Evolutionary conservation across 2,797 vertebrate species (phyloP), one percentile per base, ranked within the genome.

Genomic region (Rhynchotus rufescens): DNA sequence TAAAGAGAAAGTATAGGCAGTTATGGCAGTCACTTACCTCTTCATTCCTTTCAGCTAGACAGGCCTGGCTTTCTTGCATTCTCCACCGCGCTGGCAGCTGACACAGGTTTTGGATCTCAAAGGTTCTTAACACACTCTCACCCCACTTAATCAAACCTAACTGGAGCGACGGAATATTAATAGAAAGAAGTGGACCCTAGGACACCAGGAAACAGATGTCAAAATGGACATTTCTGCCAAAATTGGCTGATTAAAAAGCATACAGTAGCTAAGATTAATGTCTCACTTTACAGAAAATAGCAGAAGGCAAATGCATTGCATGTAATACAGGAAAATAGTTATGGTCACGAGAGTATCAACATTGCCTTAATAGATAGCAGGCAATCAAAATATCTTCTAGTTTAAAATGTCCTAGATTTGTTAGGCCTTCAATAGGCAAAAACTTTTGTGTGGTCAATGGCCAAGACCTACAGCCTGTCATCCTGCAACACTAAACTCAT

Each of bases 41-140:
- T 91, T 97, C 95, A 1, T 61, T 88, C 84, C 97, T 96, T 57
- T 97, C 96, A 16, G 83, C 59, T 9, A 98, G 77, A 74, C 96
- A 98, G 22, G 72, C 72, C 1, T n/a, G 80, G 57, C 97, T 98
- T 94, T 99, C 98, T 69, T 80, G 88, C 84, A 99, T 93, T 15
- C 28, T 96, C 99, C 99, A 99, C 21, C 5, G 61, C 44, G 98
- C 98, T 17, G 98, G 97, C 40, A 99, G 92, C 62, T 97, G 98
- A 91, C 98, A 98, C 44, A 93, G 60, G 83, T 99, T 99, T 78
- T 75, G 97, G 84, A 99, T 98, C 57, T 97, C 68, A 36, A 99
- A 83, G 11, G 88, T 92, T 61, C 86, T 95, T 9, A 94, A 78
- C 25, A 91, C 86, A 20, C 95, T 98, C 45, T 98, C 97, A 21